phyloP scores from a whole-genome alignment of 2,888 invertebrate genomes.

The Boloria euphrosyne region DNA sequence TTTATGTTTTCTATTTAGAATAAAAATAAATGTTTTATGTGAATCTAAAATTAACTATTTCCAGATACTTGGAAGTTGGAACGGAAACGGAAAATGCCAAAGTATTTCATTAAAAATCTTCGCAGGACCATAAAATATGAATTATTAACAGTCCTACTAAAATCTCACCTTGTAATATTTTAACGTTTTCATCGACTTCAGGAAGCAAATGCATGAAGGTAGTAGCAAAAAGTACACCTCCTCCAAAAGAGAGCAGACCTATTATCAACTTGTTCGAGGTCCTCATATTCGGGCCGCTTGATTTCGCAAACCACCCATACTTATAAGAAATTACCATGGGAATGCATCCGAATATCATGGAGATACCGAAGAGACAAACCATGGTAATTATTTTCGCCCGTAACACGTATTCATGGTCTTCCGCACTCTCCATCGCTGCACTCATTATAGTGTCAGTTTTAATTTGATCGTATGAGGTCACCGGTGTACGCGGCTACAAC shows the following conservation, averaged over 20 bases:
- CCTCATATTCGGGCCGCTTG: constrained; percentile 67
- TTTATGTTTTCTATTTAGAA: background rate
- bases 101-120: background rate
- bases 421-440: constrained; percentile 46
- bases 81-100: background rate
- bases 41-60: background rate
- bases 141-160: constrained; percentile 10
- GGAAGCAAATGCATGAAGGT: constrained; percentile 92
- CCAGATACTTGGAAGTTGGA: background rate
- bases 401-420: constrained; percentile 71
- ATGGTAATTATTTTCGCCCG: constrained; percentile 90
- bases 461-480: constrained; percentile 45
- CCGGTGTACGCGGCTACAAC: constrained; percentile 38
- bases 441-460: constrained; percentile 48
- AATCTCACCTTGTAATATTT: constrained; percentile 79
- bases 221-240: constrained; percentile 91
- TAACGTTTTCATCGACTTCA: constrained; percentile 88
- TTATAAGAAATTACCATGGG: constrained; percentile 87
- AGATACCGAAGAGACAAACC: constrained; percentile 88
- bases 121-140: background rate
- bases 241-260: constrained; percentile 89
- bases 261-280: constrained; percentile 80
- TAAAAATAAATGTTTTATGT: constrained; percentile 4
- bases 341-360: constrained; percentile 88
- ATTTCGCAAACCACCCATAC: constrained; percentile 83